Conservation (phyloP, 2,113 vertebrate genomes). For the Gymnocephalus cernua region DNA sequence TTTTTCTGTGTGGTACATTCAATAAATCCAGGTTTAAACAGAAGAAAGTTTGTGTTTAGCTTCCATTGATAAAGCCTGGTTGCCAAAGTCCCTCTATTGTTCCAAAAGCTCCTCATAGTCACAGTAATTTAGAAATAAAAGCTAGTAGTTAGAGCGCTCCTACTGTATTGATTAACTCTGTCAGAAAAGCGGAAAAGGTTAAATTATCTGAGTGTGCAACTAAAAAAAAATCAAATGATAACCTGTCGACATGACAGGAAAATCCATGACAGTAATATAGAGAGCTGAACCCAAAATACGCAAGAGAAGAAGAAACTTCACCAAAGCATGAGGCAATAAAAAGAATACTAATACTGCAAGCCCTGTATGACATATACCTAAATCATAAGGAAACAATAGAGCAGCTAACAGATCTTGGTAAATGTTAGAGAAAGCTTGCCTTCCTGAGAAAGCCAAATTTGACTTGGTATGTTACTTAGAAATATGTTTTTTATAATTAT, state of each 20-base stretch:
- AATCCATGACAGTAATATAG: slow-evolving; percentile 11
- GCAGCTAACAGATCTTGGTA: not conserved
- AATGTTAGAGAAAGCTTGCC: not conserved
- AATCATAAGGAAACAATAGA: not conserved
- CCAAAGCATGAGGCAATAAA: not conserved
- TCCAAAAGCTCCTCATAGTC: not conserved
- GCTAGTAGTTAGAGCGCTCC: slow-evolving; percentile 15
- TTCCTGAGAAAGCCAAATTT: not conserved
- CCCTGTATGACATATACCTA: not conserved
- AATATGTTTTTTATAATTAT: no score
- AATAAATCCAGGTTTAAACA: not conserved
- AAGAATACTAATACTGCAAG: not conserved
- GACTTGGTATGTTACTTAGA: no score
- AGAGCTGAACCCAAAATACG: not conserved
- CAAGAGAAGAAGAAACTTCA: not conserved
- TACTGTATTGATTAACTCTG: slow-evolving; percentile 29
- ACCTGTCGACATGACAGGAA: slow-evolving; percentile 26
- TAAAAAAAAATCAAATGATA: slow-evolving; percentile 43
- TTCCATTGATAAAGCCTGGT: slow-evolving; percentile 1
- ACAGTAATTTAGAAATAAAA: slow-evolving; percentile 22
- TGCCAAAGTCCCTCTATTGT: not conserved
- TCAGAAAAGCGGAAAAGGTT: slow-evolving; percentile 27
- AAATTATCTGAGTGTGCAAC: slow-evolving; percentile 45
- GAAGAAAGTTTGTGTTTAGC: not conserved
- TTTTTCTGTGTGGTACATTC: not conserved